Evolutionary conservation across 2,888 invertebrate species (phyloP), one percentile per base, ranked within the genome.

Genomic region (Pterobdella sp.): DNA sequence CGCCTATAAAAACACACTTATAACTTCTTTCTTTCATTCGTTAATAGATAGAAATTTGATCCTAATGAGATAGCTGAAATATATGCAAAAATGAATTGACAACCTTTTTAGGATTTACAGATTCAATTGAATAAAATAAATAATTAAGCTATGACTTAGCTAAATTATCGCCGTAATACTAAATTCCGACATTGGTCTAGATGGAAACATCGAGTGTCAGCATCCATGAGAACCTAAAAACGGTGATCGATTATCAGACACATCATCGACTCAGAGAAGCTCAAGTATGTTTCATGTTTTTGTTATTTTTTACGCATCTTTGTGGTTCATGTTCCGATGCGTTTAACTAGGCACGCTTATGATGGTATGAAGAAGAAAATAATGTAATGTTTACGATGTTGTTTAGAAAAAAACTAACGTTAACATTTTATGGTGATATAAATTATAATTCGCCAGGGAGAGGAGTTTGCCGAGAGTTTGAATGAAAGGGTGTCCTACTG

Each of bases 201-300:
- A 89, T 97, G 90, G 96, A 97, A 85, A 88, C 92, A 3, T 92
- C 93, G 14, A 89, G 93, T 2, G 90, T 91, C 82, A 90, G 90
- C 82, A 90, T 95, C 77, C 95, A 96, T 83, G 92, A 92, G 82
- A 89, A 91, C 75, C 86, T 96, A 68, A 92, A 91, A 80, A 89
- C 88, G 77, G 91, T 96, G 73, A 87, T 94, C 76, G 97, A 98
- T 84, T 92, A 91, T 81, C 97, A 98, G 86, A 98, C 97, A 3
- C 96, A 97, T 85, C 95, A 97, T 85, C 88, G 95, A 74, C 85
- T 98, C 75, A 87, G 94, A 72, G 98, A 98, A 85, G 90, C 96
- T 1, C 94, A 70, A 26, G 63, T 63, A 7, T 10, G 4, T 34
- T 31, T 34, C 67, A 66, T 34, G 7, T 31, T 34, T n/a, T n/a